These are phyloP conservation scores for Spodoptera picta DNA, from an alignment of 2,888 invertebrate genomes.

Conservation along the genomic window DNA sequence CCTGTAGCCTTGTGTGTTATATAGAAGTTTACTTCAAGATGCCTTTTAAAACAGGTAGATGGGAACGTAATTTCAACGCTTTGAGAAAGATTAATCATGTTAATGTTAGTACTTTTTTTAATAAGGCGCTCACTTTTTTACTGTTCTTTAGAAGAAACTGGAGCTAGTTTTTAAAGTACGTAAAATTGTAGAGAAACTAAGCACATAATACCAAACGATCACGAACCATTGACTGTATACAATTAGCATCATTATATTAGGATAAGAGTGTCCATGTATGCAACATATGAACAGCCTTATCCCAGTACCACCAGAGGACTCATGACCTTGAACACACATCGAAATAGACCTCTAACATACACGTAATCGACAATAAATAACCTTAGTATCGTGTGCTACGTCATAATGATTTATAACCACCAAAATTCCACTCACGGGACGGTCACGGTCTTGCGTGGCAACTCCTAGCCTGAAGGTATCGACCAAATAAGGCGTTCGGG, in stretches of 20 bases:
- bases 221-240: too few species aligned
- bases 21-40: conserved; percentile 12
- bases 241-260: too few species aligned
- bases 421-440: conserved; percentile 64
- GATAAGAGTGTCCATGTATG: too few species aligned
- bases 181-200: not conserved
- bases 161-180: too few species aligned
- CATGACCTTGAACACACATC: conserved; percentile 4
- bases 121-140: too few species aligned
- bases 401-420: conserved; percentile 72
- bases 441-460: conserved; percentile 55
- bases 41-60: not conserved
- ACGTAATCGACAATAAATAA: conserved; percentile 41
- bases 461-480: conserved; percentile 49
- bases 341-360: conserved; percentile 20
- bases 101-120: too few species aligned
- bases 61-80: not conserved
- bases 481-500: conserved; percentile 62
- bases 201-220: not conserved
- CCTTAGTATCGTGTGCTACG: conserved; percentile 49
- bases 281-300: not conserved
- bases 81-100: not conserved
- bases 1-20: conserved; percentile 10
- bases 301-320: conserved; percentile 1
- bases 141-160: too few species aligned